Percentiles rank a stretch among this genome's conserved stretches.
These are phyloP conservation scores for Nomada hirtipes DNA, from an alignment of 2,888 invertebrate genomes.

Conservation along the genomic window DNA sequence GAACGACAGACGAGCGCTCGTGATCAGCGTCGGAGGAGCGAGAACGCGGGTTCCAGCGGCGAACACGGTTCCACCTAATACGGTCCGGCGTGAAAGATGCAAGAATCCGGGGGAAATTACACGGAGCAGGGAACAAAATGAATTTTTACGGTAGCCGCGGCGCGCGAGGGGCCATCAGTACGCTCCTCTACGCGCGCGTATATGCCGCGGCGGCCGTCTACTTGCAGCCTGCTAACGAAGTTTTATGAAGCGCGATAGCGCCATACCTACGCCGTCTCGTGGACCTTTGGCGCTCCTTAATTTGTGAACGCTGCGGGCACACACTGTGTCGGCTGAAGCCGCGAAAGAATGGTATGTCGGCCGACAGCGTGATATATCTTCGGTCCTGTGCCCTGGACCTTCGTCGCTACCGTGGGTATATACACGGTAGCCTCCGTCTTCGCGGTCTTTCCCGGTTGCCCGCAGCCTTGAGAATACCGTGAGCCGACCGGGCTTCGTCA, in stretches of 20 bases:
- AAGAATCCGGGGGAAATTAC: constrained; percentile 66
- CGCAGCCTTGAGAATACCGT: constrained; percentile 17
- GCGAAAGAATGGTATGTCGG: constrained; percentile 82
- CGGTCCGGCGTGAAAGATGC: constrained; percentile 63
- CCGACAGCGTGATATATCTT: constrained; percentile 82
- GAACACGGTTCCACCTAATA: constrained; percentile 64
- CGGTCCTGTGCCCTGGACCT: constrained; percentile 72
- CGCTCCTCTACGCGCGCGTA: constrained; percentile 44
- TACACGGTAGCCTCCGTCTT: constrained; percentile 65
- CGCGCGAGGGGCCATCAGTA: constrained; percentile 68
- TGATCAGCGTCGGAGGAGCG: constrained; percentile 20
- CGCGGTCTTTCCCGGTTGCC: constrained; percentile 29
- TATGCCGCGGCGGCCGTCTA: constrained; percentile 60
- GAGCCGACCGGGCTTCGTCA: constrained; percentile 18
- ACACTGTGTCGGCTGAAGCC: constrained; percentile 73
- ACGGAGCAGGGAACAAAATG: constrained; percentile 66
- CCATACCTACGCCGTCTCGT: constrained; percentile 75
- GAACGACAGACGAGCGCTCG: constrained; percentile 26
- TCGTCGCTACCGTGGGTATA: constrained; percentile 53
- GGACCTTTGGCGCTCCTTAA: constrained; percentile 82
- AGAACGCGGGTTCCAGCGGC: constrained; percentile 30
- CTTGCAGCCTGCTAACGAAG: constrained; percentile 78
- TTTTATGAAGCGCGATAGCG: constrained; percentile 83
- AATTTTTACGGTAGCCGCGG: constrained; percentile 73
- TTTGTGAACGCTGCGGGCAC: constrained; percentile 79